phyloP scores from a whole-genome alignment of 2,113 vertebrate species.

The Serinus canaria region DNA sequence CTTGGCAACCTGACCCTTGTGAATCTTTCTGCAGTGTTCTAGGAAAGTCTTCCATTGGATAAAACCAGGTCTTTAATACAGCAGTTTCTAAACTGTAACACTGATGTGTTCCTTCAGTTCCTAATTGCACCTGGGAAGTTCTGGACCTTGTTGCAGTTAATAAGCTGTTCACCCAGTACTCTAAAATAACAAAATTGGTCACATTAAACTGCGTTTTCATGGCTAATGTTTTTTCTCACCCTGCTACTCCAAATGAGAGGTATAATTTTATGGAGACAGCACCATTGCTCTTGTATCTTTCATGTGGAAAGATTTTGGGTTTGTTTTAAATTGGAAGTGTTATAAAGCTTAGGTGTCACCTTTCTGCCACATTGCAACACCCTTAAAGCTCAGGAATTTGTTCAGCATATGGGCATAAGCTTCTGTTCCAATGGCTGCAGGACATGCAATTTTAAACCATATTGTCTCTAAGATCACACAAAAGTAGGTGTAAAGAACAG shows the following conservation, averaged over 20 bases:
- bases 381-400: background rate
- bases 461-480: background rate
- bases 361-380: background rate
- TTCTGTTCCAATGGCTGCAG: background rate
- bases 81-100: conserved; percentile 22
- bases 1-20: conserved; percentile 21
- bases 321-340: background rate
- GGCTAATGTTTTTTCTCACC: background rate
- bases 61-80: conserved; percentile 16
- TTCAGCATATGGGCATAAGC: background rate
- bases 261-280: background rate
- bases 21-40: conserved; percentile 18
- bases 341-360: background rate
- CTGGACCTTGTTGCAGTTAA: conserved; percentile 16
- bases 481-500: background rate
- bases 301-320: background rate
- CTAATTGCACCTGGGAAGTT: conserved; percentile 26
- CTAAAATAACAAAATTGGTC: conserved; percentile 7
- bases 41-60: conserved; percentile 13
- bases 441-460: background rate
- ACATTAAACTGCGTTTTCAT: conserved; percentile 19
- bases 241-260: background rate
- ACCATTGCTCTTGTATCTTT: background rate
- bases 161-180: background rate
- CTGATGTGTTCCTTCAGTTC: background rate